Conservation (phyloP, 2,888 invertebrate species). For the Caenorhabditis afra region DNA sequence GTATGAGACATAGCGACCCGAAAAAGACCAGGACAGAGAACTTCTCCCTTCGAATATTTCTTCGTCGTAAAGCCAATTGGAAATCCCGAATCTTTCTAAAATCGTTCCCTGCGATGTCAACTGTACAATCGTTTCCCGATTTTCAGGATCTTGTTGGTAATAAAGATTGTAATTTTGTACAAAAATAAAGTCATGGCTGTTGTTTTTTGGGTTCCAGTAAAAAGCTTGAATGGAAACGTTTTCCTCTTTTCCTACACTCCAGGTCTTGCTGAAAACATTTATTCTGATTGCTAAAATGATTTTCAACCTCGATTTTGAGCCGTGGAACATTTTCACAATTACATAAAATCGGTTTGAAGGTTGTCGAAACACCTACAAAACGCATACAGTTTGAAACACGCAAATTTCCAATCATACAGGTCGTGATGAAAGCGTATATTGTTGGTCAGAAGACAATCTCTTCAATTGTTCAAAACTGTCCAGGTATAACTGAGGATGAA, state of each 20-base stretch:
- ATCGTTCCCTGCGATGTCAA: slow-evolving; percentile 62
- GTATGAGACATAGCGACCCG: slow-evolving; percentile 69
- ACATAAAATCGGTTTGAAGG: no score
- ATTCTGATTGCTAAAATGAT: background rate
- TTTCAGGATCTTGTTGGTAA: slow-evolving; percentile 69
- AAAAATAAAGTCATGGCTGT: slow-evolving; percentile 63
- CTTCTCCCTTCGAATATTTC: slow-evolving; percentile 66
- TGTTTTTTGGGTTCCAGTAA: slow-evolving; percentile 64
- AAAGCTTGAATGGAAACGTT: slow-evolving; percentile 62
- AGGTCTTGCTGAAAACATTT: slow-evolving; percentile 39
- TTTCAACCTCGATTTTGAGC: no score
- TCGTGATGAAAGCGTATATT: no score
- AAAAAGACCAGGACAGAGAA: slow-evolving; percentile 74
- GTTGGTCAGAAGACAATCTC: no score
- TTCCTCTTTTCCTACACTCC: slow-evolving; percentile 59
- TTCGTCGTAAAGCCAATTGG: slow-evolving; percentile 73
- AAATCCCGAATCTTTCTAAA: slow-evolving; percentile 63
- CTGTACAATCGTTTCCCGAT: slow-evolving; percentile 58
- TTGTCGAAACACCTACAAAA: no score
- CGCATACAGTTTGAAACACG: no score
- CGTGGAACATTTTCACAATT: no score
- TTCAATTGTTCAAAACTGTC: no score
- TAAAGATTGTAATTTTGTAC: slow-evolving; percentile 66
- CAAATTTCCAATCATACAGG: no score
- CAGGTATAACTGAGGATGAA: no score